A percentile compares a stretch with the other conserved stretches of the same genome.
These are phyloP conservation scores for Pheosia tremula DNA, from an alignment of 2,888 invertebrate genomes.

Conservation along the genomic window DNA sequence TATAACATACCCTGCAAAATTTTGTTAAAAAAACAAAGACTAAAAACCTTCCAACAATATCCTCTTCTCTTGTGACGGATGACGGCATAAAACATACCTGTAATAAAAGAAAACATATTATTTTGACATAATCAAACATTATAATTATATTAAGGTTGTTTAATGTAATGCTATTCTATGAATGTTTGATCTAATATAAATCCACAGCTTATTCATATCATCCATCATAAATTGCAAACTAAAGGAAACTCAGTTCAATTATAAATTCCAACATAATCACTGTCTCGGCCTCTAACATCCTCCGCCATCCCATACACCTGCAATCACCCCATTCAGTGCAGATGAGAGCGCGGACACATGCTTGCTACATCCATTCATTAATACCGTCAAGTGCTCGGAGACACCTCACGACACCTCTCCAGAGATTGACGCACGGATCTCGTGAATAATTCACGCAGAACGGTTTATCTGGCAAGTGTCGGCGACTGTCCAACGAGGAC, in stretches of 20 bases:
- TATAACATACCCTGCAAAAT: slow-evolving; percentile 26
- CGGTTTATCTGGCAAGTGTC: slow-evolving; percentile 39
- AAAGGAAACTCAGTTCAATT: neutral
- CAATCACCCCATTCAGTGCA: slow-evolving; percentile 1
- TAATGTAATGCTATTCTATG: too few relatives aligned
- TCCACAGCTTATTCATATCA: neutral
- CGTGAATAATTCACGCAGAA: slow-evolving; percentile 51
- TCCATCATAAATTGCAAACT: neutral
- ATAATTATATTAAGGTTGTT: too few relatives aligned
- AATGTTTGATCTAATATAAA: too few relatives aligned
- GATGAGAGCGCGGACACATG: slow-evolving; percentile 13
- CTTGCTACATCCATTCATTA: slow-evolving; percentile 35
- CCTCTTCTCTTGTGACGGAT: slow-evolving; percentile 20
- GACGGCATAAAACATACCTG: slow-evolving; percentile 49
- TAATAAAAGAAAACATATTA: slow-evolving; percentile 42
- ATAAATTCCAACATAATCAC: neutral
- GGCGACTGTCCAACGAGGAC: slow-evolving; percentile 17
- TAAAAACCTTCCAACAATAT: slow-evolving; percentile 29
- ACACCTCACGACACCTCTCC: slow-evolving; percentile 29
- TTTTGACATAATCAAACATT: slow-evolving; percentile 6
- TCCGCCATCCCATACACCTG: neutral
- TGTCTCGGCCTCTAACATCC: slow-evolving; percentile 9
- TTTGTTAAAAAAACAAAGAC: slow-evolving; percentile 34
- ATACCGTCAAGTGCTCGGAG: slow-evolving; percentile 37
- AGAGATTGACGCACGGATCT: slow-evolving; percentile 44